These are phyloP conservation scores for Bedellia somnulentella DNA, from an alignment of 2,888 invertebrate genomes.

Conservation along the genomic window DNA sequence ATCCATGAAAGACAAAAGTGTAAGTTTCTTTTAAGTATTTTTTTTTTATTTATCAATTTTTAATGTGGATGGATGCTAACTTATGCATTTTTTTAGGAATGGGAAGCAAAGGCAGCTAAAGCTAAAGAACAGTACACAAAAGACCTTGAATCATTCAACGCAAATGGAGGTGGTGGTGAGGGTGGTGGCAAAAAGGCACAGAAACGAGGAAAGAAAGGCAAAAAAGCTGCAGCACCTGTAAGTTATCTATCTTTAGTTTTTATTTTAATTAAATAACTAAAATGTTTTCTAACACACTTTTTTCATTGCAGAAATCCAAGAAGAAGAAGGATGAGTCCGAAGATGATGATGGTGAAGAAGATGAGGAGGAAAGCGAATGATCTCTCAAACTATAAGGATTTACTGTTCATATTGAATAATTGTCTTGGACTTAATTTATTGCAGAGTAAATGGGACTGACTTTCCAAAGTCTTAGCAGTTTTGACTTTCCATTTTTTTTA, in stretches of 20 bases:
- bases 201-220: conserved; percentile 60
- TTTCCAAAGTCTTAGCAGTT: conserved; percentile 47
- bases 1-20: conserved; percentile 82
- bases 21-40: conserved; percentile 29
- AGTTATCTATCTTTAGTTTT: conserved; percentile 15
- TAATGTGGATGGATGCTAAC: no score
- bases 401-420: conserved; percentile 59
- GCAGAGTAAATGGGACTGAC: conserved; percentile 55
- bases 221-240: conserved; percentile 46
- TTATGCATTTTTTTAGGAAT: conserved; percentile 70
- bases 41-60: no score
- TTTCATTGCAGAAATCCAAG: conserved; percentile 37
- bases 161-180: conserved; percentile 69
- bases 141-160: conserved; percentile 88
- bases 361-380: conserved; percentile 69
- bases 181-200: conserved; percentile 55
- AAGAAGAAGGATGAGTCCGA: conserved; percentile 68
- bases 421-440: conserved; percentile 62
- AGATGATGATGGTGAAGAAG: conserved; percentile 65
- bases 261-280: neutral
- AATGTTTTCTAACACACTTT: conserved; percentile 1
- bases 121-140: conserved; percentile 88
- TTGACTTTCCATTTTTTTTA: no score
- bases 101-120: conserved; percentile 87
- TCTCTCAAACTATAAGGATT: conserved; percentile 38